Evolutionary conservation across 2,888 invertebrate species (phyloP), one percentile per base, ranked within the genome.

Genomic region (Dusona sp.): DNA sequence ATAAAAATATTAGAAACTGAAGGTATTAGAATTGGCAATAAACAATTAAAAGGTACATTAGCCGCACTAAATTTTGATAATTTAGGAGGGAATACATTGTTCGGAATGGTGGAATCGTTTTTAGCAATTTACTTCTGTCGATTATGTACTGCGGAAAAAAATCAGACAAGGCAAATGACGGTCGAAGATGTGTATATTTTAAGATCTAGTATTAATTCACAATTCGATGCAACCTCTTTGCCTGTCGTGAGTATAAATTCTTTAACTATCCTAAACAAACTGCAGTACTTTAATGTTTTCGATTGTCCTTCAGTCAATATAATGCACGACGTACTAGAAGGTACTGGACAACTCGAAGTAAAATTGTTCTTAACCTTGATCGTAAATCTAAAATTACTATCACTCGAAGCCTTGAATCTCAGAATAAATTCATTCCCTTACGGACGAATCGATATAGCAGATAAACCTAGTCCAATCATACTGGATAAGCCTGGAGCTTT

Each of bases 381-480:
- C 8, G 3, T 36, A 33, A 36, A 64, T 3, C 36, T 33, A 7
- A 64, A 64, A 19, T 33, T 64, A 19, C 33, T 64, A 33, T 19
- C 29, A 7, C 13, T 64, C 2, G 13, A 33, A 33, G 2, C 25
- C 19, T 33, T 64, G 29, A 64, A 64, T 33, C 7, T 2, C 6
- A 64, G 64, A 29, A 64, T 64, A 64, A 11, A 33, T 19, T 25
- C 61, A 4, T 87, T 80, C 8, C 83, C 85, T 68, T 89, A 86
- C 54, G 85, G 88, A 19, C n/a, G 54, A 13, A 74, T 84, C n/a
- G 67, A 89, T n/a, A 61, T 65, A 4, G 57, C 38, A 51, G 79
- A 85, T 74, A 87, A 89, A 75, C 85, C 86, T 19, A 89, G 88
- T 83, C 86, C 88, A 16, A 84, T 89, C 16, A 42, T 68, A 11